Evolutionary conservation across 2,113 vertebrate species (phyloP), one percentile per base, ranked within the genome.

Genomic region (Chaenocephalus aceratus): DNA sequence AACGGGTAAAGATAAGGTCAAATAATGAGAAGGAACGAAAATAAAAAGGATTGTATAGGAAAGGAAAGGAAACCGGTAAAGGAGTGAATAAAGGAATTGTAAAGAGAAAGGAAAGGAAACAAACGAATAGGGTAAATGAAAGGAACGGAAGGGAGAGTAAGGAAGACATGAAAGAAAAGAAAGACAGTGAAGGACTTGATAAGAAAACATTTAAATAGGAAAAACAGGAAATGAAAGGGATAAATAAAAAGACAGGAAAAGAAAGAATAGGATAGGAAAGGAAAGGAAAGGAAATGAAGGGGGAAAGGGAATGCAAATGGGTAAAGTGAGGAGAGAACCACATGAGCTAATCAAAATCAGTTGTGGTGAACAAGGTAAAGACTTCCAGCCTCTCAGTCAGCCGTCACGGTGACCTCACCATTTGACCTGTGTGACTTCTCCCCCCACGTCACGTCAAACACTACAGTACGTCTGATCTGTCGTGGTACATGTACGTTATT

Each of bases 391-490:
- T 53, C 44, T 15, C 54, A 5, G 12, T 34, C 8, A 9, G 41
- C 3, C 5, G 1, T 3, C 0, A 14, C 57, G 3, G 2, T 2
- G 70, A 63, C 71, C 58, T 10, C 7, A 71, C 52, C 46, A 5
- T 51, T 12, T 46, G 79, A 87, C 52, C 65, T 53, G 34, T 69
- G 58, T 61, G 52, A n/a, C n/a, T 0, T 6, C 36, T 51, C 4
- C 45, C 54, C 61, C n/a, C 36, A 21, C 21, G 66, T 65, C 75
- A 36, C 34, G 10, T 80, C 83, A 30, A 21, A 66, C 61, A 48
- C 51, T 6, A 30, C 57, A 48, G 30, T 5, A 0, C 45, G n/a
- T 71, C 53, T 65, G 56, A 80, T 72, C 56, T 23, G 45, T 77
- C 56, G 12, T 65, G 73, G 64, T n/a, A 58, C 69, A 60, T 18